Conservation (phyloP, 2,888 invertebrate genomes). For the Pherbina coryleti region DNA sequence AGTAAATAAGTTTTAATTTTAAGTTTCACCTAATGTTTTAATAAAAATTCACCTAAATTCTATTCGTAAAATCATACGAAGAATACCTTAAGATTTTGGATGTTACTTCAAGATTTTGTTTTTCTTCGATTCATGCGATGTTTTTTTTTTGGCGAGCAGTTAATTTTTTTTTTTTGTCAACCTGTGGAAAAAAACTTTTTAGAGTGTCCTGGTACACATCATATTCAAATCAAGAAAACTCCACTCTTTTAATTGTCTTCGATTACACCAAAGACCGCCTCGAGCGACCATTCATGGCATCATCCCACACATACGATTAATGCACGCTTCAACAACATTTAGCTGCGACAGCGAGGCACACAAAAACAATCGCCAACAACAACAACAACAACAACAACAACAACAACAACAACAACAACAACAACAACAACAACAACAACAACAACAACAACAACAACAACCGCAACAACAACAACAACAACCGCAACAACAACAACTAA, state of each 20-base stretch:
- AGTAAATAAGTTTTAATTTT: too few relatives aligned
- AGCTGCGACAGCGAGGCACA: neutral
- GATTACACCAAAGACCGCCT: constrained; percentile 16
- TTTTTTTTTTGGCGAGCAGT: too few relatives aligned
- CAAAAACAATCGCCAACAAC: neutral
- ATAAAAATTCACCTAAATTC: too few relatives aligned
- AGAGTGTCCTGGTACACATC: neutral
- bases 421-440: constrained; percentile 20
- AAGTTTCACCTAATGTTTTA: too few relatives aligned
- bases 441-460: constrained; percentile 16
- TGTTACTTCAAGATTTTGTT: too few relatives aligned
- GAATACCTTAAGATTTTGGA: too few relatives aligned
- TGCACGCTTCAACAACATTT: neutral
- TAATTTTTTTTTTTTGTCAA: too few relatives aligned
- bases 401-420: constrained; percentile 15
- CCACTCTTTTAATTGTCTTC: neutral
- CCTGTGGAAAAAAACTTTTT: too few relatives aligned
- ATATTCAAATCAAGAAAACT: neutral
- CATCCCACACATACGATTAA: neutral
- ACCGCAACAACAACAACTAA: constrained; percentile 17
- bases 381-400: constrained; percentile 17
- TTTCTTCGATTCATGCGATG: too few relatives aligned
- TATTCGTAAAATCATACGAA: too few relatives aligned
- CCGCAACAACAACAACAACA: constrained; percentile 14
- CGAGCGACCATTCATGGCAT: neutral